Evolutionary conservation across 1,140 invertebrate genomes (phyloP).

Genomic region (Eriosoma lanigerum): DNA sequence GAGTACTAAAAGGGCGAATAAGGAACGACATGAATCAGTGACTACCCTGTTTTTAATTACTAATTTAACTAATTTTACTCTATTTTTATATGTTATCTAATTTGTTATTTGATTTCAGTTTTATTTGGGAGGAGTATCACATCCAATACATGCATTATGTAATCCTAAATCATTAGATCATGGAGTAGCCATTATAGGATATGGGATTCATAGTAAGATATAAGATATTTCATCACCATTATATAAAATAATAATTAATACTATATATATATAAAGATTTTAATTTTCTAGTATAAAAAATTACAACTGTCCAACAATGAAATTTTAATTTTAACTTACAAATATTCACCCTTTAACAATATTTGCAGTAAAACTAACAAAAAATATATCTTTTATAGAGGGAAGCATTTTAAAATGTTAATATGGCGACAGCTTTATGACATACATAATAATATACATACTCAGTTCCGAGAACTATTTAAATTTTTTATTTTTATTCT

Average conservation of each 20-base stretch:
- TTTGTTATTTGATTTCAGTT: constrained; percentile 63
- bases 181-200: constrained; percentile 92
- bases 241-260: neutral
- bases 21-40: too few relatives aligned
- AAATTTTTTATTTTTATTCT: constrained; percentile 50
- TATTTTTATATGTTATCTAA: too few relatives aligned
- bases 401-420: too few relatives aligned
- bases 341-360: too few relatives aligned
- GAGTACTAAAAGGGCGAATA: too few relatives aligned
- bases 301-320: too few relatives aligned
- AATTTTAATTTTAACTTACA: too few relatives aligned
- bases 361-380: too few relatives aligned
- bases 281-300: too few relatives aligned
- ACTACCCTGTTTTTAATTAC: too few relatives aligned
- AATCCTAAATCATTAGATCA: constrained; percentile 76
- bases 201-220: constrained; percentile 73
- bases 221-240: neutral
- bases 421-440: neutral
- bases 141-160: constrained; percentile 89
- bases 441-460: neutral
- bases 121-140: constrained; percentile 94
- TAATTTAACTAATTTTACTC: too few relatives aligned
- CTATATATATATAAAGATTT: neutral
- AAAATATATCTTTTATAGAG: too few relatives aligned
- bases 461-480: neutral